These are phyloP conservation scores for Felis catus DNA, from an alignment of 2,113 vertebrate genomes.

Conservation along the genomic window DNA sequence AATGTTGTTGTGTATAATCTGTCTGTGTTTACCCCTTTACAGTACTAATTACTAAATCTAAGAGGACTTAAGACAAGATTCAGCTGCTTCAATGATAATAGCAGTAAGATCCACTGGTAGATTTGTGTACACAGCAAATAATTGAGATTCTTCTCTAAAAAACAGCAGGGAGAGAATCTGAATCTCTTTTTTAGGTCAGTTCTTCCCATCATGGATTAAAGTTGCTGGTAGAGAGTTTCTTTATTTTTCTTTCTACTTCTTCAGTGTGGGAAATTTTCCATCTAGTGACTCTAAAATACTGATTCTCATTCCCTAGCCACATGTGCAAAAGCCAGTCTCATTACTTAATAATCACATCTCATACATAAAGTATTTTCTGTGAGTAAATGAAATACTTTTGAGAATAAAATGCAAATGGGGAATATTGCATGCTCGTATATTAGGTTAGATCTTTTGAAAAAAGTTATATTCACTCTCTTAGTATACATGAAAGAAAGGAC, in stretches of 20 bases:
- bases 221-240: constrained; percentile 14
- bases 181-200: constrained; percentile 46
- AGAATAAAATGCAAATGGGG: constrained; percentile 63
- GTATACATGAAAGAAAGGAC: constrained; percentile 10
- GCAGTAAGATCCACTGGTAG: background rate
- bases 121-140: background rate
- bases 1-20: background rate
- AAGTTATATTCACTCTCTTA: background rate
- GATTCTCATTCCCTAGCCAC: constrained; percentile 47
- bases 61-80: background rate
- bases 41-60: background rate
- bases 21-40: background rate
- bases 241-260: constrained; percentile 53
- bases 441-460: constrained; percentile 53
- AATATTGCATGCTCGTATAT: constrained; percentile 28
- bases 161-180: background rate
- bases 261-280: constrained; percentile 27
- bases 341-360: constrained; percentile 72
- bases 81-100: background rate
- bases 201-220: constrained; percentile 11
- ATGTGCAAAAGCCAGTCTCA: constrained; percentile 51
- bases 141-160: constrained; percentile 19
- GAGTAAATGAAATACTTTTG: constrained; percentile 67
- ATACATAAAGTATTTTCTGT: constrained; percentile 70
- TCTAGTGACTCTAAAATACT: constrained; percentile 49